Conservation (phyloP, 2,797 vertebrate genomes). For the Oreochromis mossambicus region DNA sequence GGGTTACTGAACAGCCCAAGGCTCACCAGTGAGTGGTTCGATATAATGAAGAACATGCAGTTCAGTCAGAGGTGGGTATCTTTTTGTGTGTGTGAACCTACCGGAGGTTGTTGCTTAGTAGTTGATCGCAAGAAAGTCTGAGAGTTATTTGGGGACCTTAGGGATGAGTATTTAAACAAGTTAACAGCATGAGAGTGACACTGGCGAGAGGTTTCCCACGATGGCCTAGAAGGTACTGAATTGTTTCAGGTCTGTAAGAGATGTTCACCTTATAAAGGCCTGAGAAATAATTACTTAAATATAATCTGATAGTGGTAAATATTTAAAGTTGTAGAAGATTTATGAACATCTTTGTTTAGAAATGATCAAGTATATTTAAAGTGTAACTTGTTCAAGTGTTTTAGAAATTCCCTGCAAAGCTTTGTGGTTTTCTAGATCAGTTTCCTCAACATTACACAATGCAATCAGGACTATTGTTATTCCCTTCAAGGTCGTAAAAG, state of each 20-base stretch:
- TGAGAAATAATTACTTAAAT: neutral
- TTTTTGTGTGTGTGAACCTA: conserved; percentile 4
- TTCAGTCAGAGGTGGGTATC: conserved; percentile 17
- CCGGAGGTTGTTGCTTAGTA: conserved; percentile 21
- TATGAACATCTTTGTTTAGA: neutral
- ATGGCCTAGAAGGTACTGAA: neutral
- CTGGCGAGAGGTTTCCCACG: conserved; percentile 19
- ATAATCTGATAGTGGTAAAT: neutral
- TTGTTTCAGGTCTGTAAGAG: neutral
- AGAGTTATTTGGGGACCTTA: conserved; percentile 8
- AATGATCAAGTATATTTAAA: neutral
- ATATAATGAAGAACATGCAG: conserved; percentile 68
- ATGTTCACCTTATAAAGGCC: neutral
- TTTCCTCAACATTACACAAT: neutral
- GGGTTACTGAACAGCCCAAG: conserved; percentile 47
- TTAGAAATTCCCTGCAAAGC: neutral
- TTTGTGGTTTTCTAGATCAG: neutral
- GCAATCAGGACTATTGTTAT: neutral
- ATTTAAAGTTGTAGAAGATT: neutral
- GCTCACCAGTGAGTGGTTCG: conserved; percentile 21
- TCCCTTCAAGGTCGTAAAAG: neutral
- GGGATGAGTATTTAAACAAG: conserved; percentile 43
- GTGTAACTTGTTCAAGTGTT: neutral
- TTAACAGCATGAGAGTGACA: conserved; percentile 41
- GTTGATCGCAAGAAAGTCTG: conserved; percentile 39